Evolutionary conservation across 1,140 invertebrate genomes (phyloP), one percentile per base, ranked within the genome.

Genomic region (Helicorthomorpha holstii): DNA sequence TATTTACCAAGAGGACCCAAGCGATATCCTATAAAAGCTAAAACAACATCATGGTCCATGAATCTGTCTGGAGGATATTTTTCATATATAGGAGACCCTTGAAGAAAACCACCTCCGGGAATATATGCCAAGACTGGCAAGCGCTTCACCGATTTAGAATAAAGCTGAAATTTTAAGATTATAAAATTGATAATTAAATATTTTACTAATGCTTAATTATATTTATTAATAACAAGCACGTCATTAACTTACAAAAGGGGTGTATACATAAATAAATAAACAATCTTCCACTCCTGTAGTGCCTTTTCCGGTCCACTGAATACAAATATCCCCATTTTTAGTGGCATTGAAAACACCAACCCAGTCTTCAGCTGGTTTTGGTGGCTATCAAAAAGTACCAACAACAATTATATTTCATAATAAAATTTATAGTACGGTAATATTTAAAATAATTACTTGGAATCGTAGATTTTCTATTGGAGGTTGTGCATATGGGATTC

Each of bases 11-110:
- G 60, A 43, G 73, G 64, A 49, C 75, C 75, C 1, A 79, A 60
- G 24, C 76, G 64, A 59, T 79, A 79, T 55, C 79, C 77, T 43
- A 78, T 64, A 1, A 75, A 74, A 1, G 79, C 73, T 1, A 79
- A 63, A 12, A 79, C 68, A 27, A 75, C 60, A 45, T 69, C 70
- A 49, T 73, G 64, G 46, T 63, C 61, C 49, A 67, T 56, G 14
- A 68, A 53, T 26, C 61, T 57, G 38, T 61, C 57, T 2, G 64
- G 57, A 14, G 57, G 58, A 54, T 64, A 64, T 14, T 58, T 26
- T 48, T 61, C 56, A 4, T 4, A 7, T 4, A 21, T 38, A 1
- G 61, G 56, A 7, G 63, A 61, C 25, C 71, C 69, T 26, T 57
- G 60, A 49, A 66, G 61, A 48, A 65, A 73, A 27, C 60, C 66